These are phyloP conservation scores for Brachyopa scutellaris DNA, from an alignment of 2,888 invertebrate species.

Conservation along the genomic window DNA sequence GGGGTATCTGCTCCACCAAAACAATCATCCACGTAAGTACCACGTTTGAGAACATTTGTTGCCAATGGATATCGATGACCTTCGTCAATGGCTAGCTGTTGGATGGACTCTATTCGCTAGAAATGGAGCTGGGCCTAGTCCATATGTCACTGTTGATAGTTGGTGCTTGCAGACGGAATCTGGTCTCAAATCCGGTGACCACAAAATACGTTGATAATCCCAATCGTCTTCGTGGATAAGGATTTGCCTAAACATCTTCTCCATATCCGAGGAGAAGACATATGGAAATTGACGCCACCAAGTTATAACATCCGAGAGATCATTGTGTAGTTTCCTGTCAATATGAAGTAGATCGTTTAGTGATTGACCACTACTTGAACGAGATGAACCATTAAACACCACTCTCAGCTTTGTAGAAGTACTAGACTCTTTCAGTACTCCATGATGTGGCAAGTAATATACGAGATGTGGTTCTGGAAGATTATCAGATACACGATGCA, in stretches of 20 bases:
- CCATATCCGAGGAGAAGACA: neutral
- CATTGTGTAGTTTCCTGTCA: neutral
- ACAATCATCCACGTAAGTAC: too few relatives aligned
- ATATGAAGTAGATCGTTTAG: too few relatives aligned
- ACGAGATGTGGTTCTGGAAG: neutral
- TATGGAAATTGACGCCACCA: neutral
- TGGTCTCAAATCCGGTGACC: too few relatives aligned
- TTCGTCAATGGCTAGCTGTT: neutral
- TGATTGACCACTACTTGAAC: neutral
- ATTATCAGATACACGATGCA: neutral
- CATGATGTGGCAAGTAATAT: neutral
- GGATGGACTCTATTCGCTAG: neutral
- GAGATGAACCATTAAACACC: neutral
- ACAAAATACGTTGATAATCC: too few relatives aligned
- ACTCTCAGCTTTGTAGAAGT: neutral
- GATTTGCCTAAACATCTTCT: neutral
- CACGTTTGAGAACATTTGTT: too few relatives aligned
- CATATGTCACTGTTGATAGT: neutral
- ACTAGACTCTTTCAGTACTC: neutral
- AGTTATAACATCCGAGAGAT: conserved; percentile 8
- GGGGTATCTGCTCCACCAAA: too few relatives aligned
- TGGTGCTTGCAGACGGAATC: neutral
- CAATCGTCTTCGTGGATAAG: too few relatives aligned
- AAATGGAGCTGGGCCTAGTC: too few relatives aligned
- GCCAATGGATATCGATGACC: too few relatives aligned